A percentile compares a stretch with the other conserved stretches of the same genome.
phyloP scores from a whole-genome alignment of 2,888 invertebrate genomes.

The Drosophila prolongata region DNA sequence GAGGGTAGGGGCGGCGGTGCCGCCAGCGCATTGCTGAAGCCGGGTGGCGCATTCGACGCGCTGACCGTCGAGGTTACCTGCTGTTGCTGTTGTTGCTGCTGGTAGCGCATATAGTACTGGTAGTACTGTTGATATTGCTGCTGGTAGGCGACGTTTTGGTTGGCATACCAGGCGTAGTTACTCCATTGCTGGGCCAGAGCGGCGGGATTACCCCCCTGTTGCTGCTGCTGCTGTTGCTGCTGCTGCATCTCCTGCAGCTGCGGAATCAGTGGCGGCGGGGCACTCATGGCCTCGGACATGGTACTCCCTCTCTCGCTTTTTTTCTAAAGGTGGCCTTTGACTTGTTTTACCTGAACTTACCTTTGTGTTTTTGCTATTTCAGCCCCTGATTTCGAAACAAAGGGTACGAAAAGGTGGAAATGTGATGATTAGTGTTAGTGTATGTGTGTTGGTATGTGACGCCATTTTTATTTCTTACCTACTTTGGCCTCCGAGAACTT shows the following conservation, averaged over 20 bases:
- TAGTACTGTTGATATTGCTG: conserved; percentile 82
- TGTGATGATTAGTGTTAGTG: conserved; percentile 4
- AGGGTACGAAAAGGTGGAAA: conserved; percentile 3
- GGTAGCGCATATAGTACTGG: conserved; percentile 82
- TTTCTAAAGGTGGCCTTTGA: conserved; percentile 5
- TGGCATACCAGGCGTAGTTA: conserved; percentile 74
- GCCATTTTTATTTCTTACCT: conserved; percentile 50
- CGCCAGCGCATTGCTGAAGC: conserved; percentile 84
- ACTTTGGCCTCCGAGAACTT: conserved; percentile 13
- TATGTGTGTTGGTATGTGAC: conserved; percentile 36
- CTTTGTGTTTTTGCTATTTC: conserved; percentile 29
- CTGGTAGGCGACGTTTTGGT: conserved; percentile 68
- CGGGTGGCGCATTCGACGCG: conserved; percentile 85
- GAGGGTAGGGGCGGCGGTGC: conserved; percentile 86
- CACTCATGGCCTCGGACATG: conserved; percentile 81
- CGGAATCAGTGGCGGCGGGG: conserved; percentile 76
- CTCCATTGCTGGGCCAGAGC: conserved; percentile 65
- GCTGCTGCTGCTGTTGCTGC: conserved; percentile 63
- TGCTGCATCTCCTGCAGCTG: conserved; percentile 83
- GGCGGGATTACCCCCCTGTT: conserved; percentile 54
- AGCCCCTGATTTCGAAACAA: conserved; percentile 11
- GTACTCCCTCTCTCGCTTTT: conserved; percentile 7
- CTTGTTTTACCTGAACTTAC: conserved; percentile 48
- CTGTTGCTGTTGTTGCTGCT: conserved; percentile 63
- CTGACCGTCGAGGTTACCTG: conserved; percentile 75